phyloP scores from a whole-genome alignment of 2,113 vertebrate species.

The Sphyrna mokarran region DNA sequence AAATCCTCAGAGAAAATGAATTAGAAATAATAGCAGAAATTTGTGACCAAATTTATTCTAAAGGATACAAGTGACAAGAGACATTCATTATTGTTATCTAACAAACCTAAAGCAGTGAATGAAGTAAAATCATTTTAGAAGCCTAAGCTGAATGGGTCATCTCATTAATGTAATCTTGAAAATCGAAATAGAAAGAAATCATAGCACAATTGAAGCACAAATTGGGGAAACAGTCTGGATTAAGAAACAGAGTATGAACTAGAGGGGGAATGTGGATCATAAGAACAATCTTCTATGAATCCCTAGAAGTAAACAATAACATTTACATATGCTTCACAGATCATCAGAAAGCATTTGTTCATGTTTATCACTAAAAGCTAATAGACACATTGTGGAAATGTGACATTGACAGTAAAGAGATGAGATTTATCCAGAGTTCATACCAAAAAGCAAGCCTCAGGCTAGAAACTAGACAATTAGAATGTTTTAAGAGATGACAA shows the following conservation, averaged over 20 bases:
- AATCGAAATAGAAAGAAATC: not conserved
- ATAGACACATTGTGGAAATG: not conserved
- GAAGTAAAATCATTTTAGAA: not conserved
- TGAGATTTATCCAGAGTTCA: not conserved
- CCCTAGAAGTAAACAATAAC: not conserved
- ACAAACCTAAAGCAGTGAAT: not conserved
- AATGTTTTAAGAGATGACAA: not conserved
- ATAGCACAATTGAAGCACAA: not conserved
- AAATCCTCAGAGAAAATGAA: not conserved
- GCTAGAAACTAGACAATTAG: not conserved
- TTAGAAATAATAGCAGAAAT: not conserved
- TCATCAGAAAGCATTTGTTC: not conserved
- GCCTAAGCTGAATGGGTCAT: not conserved
- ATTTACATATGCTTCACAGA: not conserved
- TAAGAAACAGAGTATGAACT: not conserved
- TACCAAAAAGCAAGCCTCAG: not conserved
- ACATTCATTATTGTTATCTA: not conserved
- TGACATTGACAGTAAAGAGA: not conserved
- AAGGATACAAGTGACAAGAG: not conserved
- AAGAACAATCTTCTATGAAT: not conserved
- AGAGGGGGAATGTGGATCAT: not conserved
- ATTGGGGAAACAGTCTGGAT: not conserved
- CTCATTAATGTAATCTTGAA: not conserved
- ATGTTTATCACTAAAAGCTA: not conserved
- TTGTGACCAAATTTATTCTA: not conserved